Percentiles rank a stretch among this genome's conserved stretches.
Conservation (phyloP, 2,797 vertebrate genomes). For the Yasuhikotakia modesta region DNA sequence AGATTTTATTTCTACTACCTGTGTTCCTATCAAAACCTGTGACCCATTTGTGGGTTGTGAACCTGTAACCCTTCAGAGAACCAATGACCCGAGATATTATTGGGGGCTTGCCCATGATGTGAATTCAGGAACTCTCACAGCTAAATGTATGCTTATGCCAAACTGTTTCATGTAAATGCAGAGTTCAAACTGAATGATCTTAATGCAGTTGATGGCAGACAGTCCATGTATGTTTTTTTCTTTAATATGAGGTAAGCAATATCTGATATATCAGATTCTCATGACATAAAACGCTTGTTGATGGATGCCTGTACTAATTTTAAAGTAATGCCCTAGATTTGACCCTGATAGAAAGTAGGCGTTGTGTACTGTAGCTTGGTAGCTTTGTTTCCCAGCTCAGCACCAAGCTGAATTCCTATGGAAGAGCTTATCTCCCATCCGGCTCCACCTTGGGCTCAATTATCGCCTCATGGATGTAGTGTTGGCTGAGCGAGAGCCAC, state of each 20-base stretch:
- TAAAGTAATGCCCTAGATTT: background rate
- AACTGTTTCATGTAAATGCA: too few species aligned
- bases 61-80: background rate
- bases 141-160: background rate
- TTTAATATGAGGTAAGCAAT: background rate
- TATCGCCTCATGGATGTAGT: background rate
- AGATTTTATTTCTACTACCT: background rate
- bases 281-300: background rate
- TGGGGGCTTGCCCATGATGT: background rate
- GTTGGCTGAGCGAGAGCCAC: background rate
- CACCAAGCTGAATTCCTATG: background rate
- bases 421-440: background rate
- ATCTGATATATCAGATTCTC: too few species aligned
- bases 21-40: background rate
- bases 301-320: background rate
- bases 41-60: background rate
- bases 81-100: background rate
- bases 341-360: conserved; percentile 32
- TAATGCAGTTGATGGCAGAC: background rate
- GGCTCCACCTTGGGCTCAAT: background rate
- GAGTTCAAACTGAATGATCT: background rate
- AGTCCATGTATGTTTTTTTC: background rate
- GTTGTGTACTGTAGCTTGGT: background rate
- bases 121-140: background rate
- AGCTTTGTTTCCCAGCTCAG: conserved; percentile 1